Conservation (phyloP, 2,888 invertebrate genomes). For the Stratiomys singularior region DNA sequence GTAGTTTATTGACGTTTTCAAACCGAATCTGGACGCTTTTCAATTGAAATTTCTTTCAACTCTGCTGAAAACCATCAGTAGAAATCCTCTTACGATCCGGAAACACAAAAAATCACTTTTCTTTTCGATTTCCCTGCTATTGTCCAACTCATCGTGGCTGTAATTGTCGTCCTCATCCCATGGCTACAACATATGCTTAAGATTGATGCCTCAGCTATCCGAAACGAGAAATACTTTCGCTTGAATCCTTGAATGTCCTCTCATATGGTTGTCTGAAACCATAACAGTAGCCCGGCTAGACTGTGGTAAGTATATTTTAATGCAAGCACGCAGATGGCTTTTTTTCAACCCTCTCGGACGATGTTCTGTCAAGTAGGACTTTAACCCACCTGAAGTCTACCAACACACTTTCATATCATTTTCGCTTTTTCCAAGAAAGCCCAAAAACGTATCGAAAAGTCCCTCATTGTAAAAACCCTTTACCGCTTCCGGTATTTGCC, state of each 20-base stretch:
- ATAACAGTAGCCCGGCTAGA: slow-evolving; percentile 33
- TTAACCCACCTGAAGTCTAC: slow-evolving; percentile 3
- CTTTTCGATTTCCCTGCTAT: slow-evolving; percentile 31
- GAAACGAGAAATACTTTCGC: slow-evolving; percentile 27
- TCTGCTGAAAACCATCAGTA: neutral
- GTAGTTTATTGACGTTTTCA: too few species aligned
- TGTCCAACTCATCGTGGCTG: neutral
- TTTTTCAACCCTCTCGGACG: slow-evolving; percentile 5
- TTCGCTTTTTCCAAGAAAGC: neutral
- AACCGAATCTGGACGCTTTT: too few species aligned
- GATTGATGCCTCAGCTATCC: slow-evolving; percentile 2
- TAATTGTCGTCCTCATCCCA: neutral
- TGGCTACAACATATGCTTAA: neutral
- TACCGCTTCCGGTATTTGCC: neutral
- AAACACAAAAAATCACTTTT: slow-evolving; percentile 45
- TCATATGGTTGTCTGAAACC: neutral
- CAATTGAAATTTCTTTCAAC: too few species aligned
- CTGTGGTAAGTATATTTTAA: neutral
- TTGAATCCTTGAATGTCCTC: slow-evolving; percentile 2
- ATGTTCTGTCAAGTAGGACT: neutral
- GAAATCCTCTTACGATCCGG: slow-evolving; percentile 10
- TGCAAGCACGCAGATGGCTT: neutral
- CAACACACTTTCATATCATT: neutral
- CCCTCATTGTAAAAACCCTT: neutral
- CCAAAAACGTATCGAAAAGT: too few species aligned